A percentile compares a stretch with the other conserved stretches of the same genome.
These are phyloP conservation scores for Platycheirus rosarum DNA, from an alignment of 2,888 invertebrate species.

Conservation along the genomic window DNA sequence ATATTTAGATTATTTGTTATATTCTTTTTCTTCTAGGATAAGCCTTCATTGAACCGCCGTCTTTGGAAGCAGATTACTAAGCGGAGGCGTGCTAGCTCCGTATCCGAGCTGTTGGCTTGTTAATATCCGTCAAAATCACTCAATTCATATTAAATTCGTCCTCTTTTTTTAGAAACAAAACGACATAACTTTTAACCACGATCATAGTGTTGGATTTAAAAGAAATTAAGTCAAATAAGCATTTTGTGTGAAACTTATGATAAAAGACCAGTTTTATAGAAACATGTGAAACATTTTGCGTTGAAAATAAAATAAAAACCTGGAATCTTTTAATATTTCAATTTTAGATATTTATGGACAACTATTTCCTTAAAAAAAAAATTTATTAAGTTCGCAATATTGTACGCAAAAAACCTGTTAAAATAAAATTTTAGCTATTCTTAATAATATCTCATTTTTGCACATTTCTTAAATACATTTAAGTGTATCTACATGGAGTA, in stretches of 20 bases:
- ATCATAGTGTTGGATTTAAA: neutral
- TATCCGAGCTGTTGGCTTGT: conserved; percentile 81
- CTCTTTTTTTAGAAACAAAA: conserved; percentile 10
- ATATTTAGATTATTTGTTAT: too few relatives aligned
- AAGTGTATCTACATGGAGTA: too few relatives aligned
- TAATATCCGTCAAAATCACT: conserved; percentile 74
- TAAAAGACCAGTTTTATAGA: neutral
- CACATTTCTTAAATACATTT: neutral
- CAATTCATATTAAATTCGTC: conserved; percentile 25
- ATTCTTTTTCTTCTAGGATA: conserved; percentile 85
- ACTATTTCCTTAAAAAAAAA: conserved; percentile 5
- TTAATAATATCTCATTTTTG: neutral
- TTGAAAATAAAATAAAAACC: neutral
- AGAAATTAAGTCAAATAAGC: neutral
- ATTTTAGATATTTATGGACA: conserved; percentile 20
- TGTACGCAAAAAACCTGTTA: neutral
- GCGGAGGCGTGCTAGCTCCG: conserved; percentile 85
- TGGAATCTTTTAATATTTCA: conserved; percentile 2
- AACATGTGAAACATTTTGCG: neutral
- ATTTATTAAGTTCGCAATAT: neutral
- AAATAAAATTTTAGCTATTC: neutral
- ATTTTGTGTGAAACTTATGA: conserved; percentile 2
- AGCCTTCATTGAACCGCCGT: conserved; percentile 89
- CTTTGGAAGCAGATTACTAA: conserved; percentile 91
- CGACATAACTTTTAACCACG: conserved; percentile 8